A percentile compares a stretch with the other conserved stretches of the same genome.
phyloP scores from a whole-genome alignment of 2,113 vertebrate species.

The Brachyhypopomus gauderio region DNA sequence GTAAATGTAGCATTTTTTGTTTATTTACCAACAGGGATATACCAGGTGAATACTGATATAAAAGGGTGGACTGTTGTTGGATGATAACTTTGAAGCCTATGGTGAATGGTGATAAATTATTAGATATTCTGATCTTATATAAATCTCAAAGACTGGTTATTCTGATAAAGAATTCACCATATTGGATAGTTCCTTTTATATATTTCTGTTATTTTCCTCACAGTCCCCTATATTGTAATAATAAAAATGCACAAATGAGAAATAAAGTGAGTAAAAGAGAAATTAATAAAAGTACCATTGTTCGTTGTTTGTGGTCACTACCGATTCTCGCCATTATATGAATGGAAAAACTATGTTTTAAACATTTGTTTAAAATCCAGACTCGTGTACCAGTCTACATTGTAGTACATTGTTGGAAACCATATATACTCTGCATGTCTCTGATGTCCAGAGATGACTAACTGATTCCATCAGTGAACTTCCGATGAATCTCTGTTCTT shows the following conservation, averaged over 20 bases:
- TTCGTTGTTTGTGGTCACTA: background rate
- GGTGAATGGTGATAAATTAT: background rate
- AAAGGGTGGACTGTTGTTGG: background rate
- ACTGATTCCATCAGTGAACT: conserved; percentile 1
- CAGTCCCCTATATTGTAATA: too few relatives aligned
- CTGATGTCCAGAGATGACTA: conserved; percentile 23
- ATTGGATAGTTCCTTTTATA: too few relatives aligned
- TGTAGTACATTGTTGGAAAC: background rate
- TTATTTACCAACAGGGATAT: background rate
- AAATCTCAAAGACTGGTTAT: too few relatives aligned
- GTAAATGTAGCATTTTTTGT: too few relatives aligned
- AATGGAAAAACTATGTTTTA: background rate
- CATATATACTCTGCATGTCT: background rate
- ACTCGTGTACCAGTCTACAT: too few relatives aligned
- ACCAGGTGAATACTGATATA: background rate
- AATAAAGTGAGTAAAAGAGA: too few relatives aligned
- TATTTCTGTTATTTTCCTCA: too few relatives aligned
- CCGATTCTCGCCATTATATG: background rate
- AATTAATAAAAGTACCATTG: background rate
- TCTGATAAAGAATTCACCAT: too few relatives aligned
- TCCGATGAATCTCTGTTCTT: conserved; percentile 28
- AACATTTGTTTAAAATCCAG: too few relatives aligned
- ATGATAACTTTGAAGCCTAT: background rate
- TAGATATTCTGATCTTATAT: too few relatives aligned
- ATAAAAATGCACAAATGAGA: too few relatives aligned